Evolutionary conservation across 2,888 invertebrate species (phyloP), one percentile per base, ranked within the genome.

Genomic region (Drosophila mimica): DNA sequence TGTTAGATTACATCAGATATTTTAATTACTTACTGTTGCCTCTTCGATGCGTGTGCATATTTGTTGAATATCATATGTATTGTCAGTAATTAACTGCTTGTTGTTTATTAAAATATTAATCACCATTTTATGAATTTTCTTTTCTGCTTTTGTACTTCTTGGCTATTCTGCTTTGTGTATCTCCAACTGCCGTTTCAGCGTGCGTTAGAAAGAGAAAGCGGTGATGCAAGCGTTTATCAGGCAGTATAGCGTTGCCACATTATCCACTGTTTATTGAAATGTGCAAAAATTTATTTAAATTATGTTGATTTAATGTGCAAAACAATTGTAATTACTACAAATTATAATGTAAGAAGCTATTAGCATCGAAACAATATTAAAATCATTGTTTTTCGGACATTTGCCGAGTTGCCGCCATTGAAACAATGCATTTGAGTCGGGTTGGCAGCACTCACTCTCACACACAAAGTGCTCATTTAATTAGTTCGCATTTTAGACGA

Each of bases 401-500:
- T 59, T n/a, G 25, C 31, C n/a, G 33, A 53, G 25, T 83, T 84
- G 88, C 88, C 90, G 84, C 84, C 90, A 89, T 85, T 85, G 74
- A 71, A 59, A 59, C 40, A 71, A 68, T 30, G n/a, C 36, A 33
- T 43, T 70, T 59, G 31, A 51, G 43, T 3, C 52, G 57, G 78
- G 89, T 86, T 83, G 83, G 83, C 83, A 84, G 76, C 85, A 33
- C 88, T 5, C 30, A 31, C 69, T 49, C 71, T 75, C 65, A 65
- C 89, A 87, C 81, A 83, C 83, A 83, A 86, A 81, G 89, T 81
- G 83, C 89, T 84, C 84, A 90, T 90, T 90, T 90, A 80, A 90
- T 85, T 85, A 85, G 85, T 89, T 90, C 90, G 87, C 84, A 88
- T 86, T 86, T 86, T 86, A 86, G 90, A 90, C 88, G 90, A 89